These are phyloP conservation scores for Clarias pachynema DNA, from an alignment of 2,797 vertebrate genomes.

Conservation along the genomic window DNA sequence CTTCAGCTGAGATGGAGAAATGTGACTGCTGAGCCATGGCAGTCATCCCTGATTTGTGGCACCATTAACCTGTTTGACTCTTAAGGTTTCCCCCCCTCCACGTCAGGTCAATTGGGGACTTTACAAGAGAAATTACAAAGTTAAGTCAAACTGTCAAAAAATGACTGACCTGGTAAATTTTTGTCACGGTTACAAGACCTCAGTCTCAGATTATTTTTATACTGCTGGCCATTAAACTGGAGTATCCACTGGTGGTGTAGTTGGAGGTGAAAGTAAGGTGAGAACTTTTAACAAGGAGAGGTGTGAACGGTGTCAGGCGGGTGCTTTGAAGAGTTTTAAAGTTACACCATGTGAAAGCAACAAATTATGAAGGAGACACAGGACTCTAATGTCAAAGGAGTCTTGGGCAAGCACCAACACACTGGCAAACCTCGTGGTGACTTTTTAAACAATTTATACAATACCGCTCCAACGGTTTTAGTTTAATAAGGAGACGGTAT, in stretches of 20 bases:
- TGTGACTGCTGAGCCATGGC: background rate
- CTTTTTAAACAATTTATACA: background rate
- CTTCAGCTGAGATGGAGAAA: background rate
- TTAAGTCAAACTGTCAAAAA: background rate
- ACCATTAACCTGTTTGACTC: background rate
- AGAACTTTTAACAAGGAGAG: constrained; percentile 12
- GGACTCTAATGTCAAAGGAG: background rate
- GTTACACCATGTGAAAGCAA: background rate
- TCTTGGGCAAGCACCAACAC: background rate
- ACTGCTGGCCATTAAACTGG: background rate
- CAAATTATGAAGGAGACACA: background rate
- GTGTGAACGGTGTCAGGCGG: background rate
- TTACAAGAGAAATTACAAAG: background rate
- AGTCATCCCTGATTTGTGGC: background rate
- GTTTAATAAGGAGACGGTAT: no score
- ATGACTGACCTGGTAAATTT: background rate
- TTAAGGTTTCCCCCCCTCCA: background rate
- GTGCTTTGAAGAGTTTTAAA: background rate
- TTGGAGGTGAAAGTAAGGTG: background rate
- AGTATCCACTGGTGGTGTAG: background rate
- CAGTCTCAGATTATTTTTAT: background rate
- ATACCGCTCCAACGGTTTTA: background rate
- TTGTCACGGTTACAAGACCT: background rate
- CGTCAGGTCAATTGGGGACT: background rate
- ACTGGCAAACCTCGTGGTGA: background rate